These are phyloP conservation scores for Procavia capensis DNA, from an alignment of 2,113 vertebrate genomes.

Conservation along the genomic window DNA sequence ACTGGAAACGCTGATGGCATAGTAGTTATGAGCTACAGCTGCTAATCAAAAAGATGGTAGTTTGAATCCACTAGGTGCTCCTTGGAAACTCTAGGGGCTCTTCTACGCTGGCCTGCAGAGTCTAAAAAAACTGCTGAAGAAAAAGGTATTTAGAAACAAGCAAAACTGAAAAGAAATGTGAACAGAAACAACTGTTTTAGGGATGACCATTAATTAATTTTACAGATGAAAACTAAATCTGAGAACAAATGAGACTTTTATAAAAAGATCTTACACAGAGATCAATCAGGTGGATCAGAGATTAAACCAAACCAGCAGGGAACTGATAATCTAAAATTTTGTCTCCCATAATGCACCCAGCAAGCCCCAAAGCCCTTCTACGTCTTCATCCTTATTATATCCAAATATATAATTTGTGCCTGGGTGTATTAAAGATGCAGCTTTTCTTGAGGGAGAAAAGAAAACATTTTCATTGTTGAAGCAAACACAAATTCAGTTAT, in stretches of 20 bases:
- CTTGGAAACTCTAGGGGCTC: no score
- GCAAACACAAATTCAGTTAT: neutral
- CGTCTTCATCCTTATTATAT: neutral
- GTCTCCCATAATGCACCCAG: neutral
- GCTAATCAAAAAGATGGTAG: no score
- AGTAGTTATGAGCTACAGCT: no score
- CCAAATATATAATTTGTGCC: neutral
- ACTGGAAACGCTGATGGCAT: no score
- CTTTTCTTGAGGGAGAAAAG: neutral
- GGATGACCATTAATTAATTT: neutral
- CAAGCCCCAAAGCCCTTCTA: neutral
- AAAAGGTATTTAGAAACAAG: slow-evolving; percentile 13
- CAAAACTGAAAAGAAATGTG: neutral
- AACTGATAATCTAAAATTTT: neutral
- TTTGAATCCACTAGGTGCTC: no score
- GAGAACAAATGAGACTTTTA: neutral
- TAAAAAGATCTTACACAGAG: neutral
- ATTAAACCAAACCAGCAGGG: neutral
- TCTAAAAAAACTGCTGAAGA: neutral
- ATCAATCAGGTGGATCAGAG: neutral
- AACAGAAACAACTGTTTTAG: slow-evolving; percentile 10
- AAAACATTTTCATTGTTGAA: slow-evolving; percentile 3
- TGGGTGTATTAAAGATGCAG: neutral
- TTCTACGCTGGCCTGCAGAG: no score
- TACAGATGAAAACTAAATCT: neutral